These are phyloP conservation scores for Rotaria socialis DNA, from an alignment of 2,888 invertebrate genomes.

Conservation along the genomic window DNA sequence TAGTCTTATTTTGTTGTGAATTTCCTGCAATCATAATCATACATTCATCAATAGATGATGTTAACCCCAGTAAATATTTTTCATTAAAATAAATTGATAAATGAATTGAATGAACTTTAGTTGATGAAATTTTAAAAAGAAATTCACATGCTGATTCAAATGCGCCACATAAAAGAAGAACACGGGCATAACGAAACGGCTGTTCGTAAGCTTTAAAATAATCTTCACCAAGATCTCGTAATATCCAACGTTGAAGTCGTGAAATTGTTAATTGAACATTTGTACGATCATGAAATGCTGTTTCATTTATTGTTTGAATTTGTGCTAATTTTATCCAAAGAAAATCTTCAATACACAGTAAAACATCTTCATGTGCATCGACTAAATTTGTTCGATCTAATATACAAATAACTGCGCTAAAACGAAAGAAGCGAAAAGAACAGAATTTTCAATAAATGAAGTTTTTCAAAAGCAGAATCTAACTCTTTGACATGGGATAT, in stretches of 20 bases:
- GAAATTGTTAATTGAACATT: constrained; percentile 16
- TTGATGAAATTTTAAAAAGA: not conserved
- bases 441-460: too few species aligned
- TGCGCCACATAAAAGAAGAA: constrained; percentile 30
- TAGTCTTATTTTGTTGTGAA: not conserved
- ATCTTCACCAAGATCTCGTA: constrained; percentile 35
- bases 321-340: constrained; percentile 34
- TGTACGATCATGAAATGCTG: constrained; percentile 23
- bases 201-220: constrained; percentile 34
- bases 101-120: constrained; percentile 25
- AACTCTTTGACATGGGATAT: too few species aligned
- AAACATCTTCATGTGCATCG: constrained; percentile 35
- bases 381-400: constrained; percentile 27
- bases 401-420: constrained; percentile 18
- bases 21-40: constrained; percentile 7
- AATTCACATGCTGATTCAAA: constrained; percentile 31
- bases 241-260: constrained; percentile 33
- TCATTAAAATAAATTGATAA: constrained; percentile 27
- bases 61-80: constrained; percentile 7
- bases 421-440: not conserved
- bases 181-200: constrained; percentile 26
- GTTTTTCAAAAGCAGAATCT: too few species aligned
- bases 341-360: constrained; percentile 36
- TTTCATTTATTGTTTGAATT: constrained; percentile 11
- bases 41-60: constrained; percentile 30